Evolutionary conservation across 2,888 invertebrate genomes (phyloP), one percentile per base, ranked within the genome.

Genomic region (Hirtodrosophila cameraria): DNA sequence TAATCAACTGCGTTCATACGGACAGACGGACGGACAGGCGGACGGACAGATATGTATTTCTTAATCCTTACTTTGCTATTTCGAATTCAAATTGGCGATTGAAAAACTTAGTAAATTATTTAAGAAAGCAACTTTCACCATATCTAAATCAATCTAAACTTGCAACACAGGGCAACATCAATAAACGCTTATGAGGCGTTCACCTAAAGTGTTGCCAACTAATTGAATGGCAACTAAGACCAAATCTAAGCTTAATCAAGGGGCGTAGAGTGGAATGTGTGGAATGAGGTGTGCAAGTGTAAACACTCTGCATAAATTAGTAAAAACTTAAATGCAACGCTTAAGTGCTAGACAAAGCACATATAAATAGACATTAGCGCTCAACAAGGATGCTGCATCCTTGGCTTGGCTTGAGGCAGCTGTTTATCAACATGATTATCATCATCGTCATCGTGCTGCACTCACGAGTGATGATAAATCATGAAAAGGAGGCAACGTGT

Each of bases 391-490:
- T 65, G 48, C 55, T 23, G 49, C 63, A 53, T 59, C 62, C 68
- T 49, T 54, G 41, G 45, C 64, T 68, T 57, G 68, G 48, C 70
- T 63, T 43, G 30, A 41, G 64, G 70, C 64, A 68, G 64, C 70
- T 68, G 68, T 63, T 68, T 70, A 69, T 68, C 69, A 70, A 49
- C 69, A 55, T 35, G 31, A 54, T 28, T 33, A 31, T 6, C 31
- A 38, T 13, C 12, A 8, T 30, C 27, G n/a, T 15, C 23, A 2
- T 27, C 18, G 30, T 30, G 28, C 5, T 13, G 73, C 68, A 52
- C 67, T 73, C 73, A 58, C 59, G 73, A 80, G 69, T 64, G 74
- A 76, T 77, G 81, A 79, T 79, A 79, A 79, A 79, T 79, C 79
- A 79, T 80, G 69, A 60, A n/a, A 39, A 69, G 66, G 15, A 61